Percentiles rank a stretch among this genome's conserved stretches.
Conservation (phyloP, 2,797 vertebrate genomes). For the Pelochelys cantorii region DNA sequence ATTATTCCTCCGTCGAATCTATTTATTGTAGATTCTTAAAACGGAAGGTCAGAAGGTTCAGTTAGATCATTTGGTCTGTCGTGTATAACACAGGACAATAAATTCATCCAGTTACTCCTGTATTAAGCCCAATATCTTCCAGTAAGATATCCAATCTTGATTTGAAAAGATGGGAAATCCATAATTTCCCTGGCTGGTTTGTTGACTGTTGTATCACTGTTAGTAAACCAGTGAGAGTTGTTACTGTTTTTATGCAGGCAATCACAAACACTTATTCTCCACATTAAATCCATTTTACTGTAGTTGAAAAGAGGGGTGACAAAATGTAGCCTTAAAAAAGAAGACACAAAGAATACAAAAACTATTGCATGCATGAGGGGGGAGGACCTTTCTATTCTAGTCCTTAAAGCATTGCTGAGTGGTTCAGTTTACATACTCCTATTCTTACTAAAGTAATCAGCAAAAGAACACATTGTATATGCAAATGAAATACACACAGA, state of each 20-base stretch:
- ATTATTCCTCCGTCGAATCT: constrained; percentile 34
- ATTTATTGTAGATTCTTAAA: constrained; percentile 52
- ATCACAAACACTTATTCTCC: constrained; percentile 22
- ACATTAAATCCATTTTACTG: constrained; percentile 40
- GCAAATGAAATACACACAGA: background rate
- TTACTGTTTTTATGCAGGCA: constrained; percentile 23
- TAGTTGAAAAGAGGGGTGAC: constrained; percentile 24
- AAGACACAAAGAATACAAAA: constrained; percentile 52
- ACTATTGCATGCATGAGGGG: background rate
- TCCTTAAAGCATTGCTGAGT: constrained; percentile 36
- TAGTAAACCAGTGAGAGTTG: constrained; percentile 11
- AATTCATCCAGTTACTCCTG: constrained; percentile 56
- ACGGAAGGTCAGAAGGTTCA: constrained; percentile 64
- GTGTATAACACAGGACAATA: constrained; percentile 48
- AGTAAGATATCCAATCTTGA: constrained; percentile 27
- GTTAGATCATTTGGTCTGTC: constrained; percentile 54
- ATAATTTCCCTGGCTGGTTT: constrained; percentile 21
- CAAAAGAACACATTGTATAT: constrained; percentile 14
- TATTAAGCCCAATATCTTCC: constrained; percentile 40
- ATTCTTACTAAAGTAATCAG: constrained; percentile 40
- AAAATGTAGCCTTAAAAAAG: constrained; percentile 29
- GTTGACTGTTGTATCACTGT: constrained; percentile 7
- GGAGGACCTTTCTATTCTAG: constrained; percentile 1
- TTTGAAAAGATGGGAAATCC: constrained; percentile 16
- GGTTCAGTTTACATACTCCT: constrained; percentile 43